Conservation (phyloP, 2,888 invertebrate species). For the Epistrophe grossulariae region DNA sequence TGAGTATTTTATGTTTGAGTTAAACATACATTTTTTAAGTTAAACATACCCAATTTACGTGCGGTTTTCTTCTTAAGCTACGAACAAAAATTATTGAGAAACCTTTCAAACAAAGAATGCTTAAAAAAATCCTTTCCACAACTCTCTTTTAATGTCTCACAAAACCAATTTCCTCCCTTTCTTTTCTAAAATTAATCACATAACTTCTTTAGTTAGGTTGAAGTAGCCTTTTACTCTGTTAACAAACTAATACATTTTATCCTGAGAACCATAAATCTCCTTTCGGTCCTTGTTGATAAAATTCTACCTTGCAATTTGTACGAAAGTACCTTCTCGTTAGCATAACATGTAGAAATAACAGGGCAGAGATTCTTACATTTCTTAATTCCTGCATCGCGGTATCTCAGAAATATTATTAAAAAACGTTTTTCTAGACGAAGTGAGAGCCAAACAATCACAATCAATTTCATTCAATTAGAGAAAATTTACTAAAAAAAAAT, state of each 20-base stretch:
- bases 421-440: background rate
- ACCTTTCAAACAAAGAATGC: background rate
- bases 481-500: background rate
- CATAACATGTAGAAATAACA: background rate
- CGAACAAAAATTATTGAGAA: background rate
- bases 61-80: background rate
- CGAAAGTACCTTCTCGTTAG: background rate
- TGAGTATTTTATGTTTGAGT: constrained; percentile 84
- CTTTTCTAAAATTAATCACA: background rate
- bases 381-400: background rate
- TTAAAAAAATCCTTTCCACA: background rate
- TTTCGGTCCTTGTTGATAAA: background rate
- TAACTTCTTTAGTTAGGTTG: background rate
- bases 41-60: background rate
- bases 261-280: background rate
- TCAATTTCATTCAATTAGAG: background rate
- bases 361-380: background rate
- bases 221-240: background rate
- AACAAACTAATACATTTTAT: background rate
- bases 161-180: background rate
- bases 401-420: background rate
- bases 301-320: background rate
- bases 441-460: background rate
- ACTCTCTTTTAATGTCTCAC: background rate
- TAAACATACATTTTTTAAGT: constrained; percentile 1